A percentile compares a stretch with the other conserved stretches of the same genome.
Conservation (phyloP, 1,140 invertebrate species). For the Psilanteris sp. region DNA sequence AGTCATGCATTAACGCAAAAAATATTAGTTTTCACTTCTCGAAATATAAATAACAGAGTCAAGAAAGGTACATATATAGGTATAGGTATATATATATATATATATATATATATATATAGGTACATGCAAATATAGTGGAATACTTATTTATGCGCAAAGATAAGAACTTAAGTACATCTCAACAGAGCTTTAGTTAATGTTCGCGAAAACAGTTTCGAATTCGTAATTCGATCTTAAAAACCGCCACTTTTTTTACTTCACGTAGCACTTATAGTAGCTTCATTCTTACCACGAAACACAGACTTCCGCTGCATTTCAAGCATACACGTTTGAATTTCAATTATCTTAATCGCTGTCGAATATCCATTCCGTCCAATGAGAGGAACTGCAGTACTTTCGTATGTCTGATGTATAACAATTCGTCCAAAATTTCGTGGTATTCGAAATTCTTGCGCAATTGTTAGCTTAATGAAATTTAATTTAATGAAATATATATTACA, state of each 20-base stretch:
- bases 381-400: constrained; percentile 14
- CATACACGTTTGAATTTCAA: constrained; percentile 38
- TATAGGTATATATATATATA: too few relatives aligned
- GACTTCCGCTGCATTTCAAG: constrained; percentile 9
- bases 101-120: too few relatives aligned
- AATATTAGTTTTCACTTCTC: too few relatives aligned
- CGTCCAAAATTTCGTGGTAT: too few relatives aligned
- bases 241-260: constrained; percentile 11
- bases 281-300: constrained; percentile 31
- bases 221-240: constrained; percentile 20
- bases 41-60: too few relatives aligned
- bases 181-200: constrained; percentile 6
- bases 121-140: constrained; percentile 11
- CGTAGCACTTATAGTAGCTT: constrained; percentile 7
- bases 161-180: constrained; percentile 10
- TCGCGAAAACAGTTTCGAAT: constrained; percentile 10
- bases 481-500: too few relatives aligned
- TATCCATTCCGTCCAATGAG: constrained; percentile 4
- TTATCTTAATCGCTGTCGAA: constrained; percentile 38
- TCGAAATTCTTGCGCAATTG: neutral
- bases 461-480: constrained; percentile 6
- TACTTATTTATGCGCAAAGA: constrained; percentile 11
- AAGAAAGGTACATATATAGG: too few relatives aligned
- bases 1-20: too few relatives aligned
- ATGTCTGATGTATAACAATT: neutral